Base-by-base conservation (phyloP, 2,113 vertebrate genomes). In the Phyllostomus hastatus region DNA sequence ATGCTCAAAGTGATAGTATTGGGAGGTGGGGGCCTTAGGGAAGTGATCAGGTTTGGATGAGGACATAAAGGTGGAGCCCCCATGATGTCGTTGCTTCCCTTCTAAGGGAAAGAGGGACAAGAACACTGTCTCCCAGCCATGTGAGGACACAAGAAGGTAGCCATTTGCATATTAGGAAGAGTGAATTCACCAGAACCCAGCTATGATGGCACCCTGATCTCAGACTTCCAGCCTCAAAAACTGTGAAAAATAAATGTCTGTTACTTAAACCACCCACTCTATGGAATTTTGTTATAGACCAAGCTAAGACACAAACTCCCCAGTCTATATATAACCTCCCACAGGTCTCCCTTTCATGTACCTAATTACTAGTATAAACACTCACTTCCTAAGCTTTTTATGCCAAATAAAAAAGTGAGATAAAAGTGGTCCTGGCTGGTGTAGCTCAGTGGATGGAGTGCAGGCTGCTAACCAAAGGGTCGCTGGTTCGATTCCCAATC, bases 51-150 rank as follows among this genome's bases (percentile, higher is more conserved):
- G 61, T 64, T 28, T n/a, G 46, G 48, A 26, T 31, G 14, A 48
- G 20, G 10, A 48, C 35, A 78, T n/a, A 11, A 50, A n/a, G 7
- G 10, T 50, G 9, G 24, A 35, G 4, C n/a, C 64, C 64, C 54
- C 17, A 35, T 26, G 14, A 16, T 59, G 41, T 38, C 38, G 50
- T 59, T 31, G 19, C 12, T 59, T 10, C 20, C 50, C 2, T 82
- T 59, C 5, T 24, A 52, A 16, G 15, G 38, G 8, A 5, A 4
- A 22, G 38, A 5, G 33, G 10, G 0, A 38, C 2, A 2, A 16
- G 33, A 22, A 15, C 7, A 28, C 50, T 50, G 14, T 78, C 24
- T 76, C 61, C 46, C 38, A 43, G 50, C 50, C 50, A 52, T 52
- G 50, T 16, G 50, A 54, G 52, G 52, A 54, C 52, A 54, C 52